phyloP scores from a whole-genome alignment of 2,113 vertebrate genomes.

The Cololabis saira region DNA sequence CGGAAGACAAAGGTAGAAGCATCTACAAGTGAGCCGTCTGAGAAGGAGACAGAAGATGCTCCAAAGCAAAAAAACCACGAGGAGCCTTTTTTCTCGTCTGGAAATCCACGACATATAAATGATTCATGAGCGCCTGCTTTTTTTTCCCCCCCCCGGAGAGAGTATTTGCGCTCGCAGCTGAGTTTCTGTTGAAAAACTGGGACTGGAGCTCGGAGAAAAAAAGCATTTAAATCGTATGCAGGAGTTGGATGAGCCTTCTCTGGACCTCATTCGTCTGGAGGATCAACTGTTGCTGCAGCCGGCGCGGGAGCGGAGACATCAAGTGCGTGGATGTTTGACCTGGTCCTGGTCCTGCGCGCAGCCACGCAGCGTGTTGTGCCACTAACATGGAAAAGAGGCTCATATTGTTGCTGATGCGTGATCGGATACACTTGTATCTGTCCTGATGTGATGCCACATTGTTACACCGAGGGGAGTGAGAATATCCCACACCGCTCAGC shows the following conservation, averaged over 20 bases:
- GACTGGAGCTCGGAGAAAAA: no score
- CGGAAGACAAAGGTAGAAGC: conserved; percentile 66
- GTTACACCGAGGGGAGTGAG: conserved; percentile 73
- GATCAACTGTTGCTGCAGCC: conserved; percentile 83
- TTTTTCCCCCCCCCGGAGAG: conserved; percentile 61
- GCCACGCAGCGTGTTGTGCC: conserved; percentile 52
- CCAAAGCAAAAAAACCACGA: conserved; percentile 58
- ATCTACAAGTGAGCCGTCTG: conserved; percentile 29
- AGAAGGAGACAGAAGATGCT: conserved; percentile 69
- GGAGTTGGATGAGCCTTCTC: conserved; percentile 53
- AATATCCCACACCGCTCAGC: conserved; percentile 51
- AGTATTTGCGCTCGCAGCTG: conserved; percentile 68
- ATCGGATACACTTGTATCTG: conserved; percentile 71
- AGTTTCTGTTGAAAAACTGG: conserved; percentile 60
- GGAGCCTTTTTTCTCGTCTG: conserved; percentile 54
- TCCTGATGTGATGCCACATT: conserved; percentile 74
- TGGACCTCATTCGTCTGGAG: conserved; percentile 59
- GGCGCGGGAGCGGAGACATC: conserved; percentile 47
- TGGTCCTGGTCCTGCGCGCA: conserved; percentile 56
- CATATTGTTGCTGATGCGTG: conserved; percentile 59
- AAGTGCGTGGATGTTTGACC: conserved; percentile 68
- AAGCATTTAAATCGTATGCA: conserved; percentile 6
- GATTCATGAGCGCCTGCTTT: conserved; percentile 71
- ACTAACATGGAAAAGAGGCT: conserved; percentile 77
- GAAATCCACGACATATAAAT: conserved; percentile 68